A percentile compares a stretch with the other conserved stretches of the same genome.
These are phyloP conservation scores for Stichopus horrens DNA, from an alignment of 53 echinoderm and acorn worm genomes.

Conservation along the genomic window DNA sequence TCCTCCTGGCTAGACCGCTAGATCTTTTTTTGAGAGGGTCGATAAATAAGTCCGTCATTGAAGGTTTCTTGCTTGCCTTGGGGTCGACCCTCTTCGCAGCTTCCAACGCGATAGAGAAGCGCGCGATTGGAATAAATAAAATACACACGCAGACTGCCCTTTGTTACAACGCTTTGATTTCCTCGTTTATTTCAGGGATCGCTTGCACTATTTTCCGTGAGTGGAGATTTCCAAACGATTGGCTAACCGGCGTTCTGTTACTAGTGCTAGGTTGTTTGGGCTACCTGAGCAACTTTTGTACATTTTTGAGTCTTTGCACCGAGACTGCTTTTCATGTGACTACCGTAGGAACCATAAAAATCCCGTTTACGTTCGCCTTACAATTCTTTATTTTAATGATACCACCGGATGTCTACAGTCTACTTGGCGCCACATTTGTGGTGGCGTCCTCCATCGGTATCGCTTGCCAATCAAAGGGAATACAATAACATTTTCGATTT, in stretches of 20 bases:
- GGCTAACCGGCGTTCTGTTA: neutral
- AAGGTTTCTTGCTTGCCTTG: neutral
- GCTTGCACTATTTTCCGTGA: neutral
- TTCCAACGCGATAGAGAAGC: neutral
- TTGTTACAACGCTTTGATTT: neutral
- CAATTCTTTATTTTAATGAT: neutral
- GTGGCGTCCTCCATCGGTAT: neutral
- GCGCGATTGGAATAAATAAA: neutral
- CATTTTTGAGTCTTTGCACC: neutral
- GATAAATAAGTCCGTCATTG: no score
- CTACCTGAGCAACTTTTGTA: neutral
- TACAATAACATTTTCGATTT: neutral
- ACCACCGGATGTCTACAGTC: neutral
- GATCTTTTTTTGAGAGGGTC: neutral
- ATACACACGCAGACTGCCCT: neutral
- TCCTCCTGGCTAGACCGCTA: neutral
- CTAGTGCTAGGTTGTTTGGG: neutral
- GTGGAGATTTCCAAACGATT: neutral
- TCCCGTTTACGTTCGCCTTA: neutral
- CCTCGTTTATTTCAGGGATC: neutral
- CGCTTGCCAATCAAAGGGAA: neutral
- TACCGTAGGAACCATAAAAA: neutral
- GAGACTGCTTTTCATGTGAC: slow-evolving; percentile 4
- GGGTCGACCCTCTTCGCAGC: neutral
- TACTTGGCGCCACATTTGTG: neutral